Evolutionary conservation across 2,797 vertebrate genomes (phyloP).

Genomic region (Cottoperca gobio): DNA sequence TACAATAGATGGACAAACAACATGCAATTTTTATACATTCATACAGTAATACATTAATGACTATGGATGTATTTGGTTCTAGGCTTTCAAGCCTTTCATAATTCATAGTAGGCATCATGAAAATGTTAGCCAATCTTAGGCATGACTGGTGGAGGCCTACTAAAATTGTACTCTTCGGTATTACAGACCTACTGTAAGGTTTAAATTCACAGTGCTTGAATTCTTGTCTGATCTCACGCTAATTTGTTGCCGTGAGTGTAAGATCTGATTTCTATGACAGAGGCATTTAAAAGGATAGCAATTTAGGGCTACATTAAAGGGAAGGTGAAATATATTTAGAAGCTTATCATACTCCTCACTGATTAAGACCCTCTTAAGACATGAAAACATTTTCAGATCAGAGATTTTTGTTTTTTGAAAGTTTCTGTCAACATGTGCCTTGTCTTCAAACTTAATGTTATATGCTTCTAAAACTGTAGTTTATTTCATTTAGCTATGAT

Average conservation of each 20-base stretch:
- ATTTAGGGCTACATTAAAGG: conserved; percentile 62
- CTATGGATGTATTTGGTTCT: conserved; percentile 15
- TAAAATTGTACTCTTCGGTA: background rate
- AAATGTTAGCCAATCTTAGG: conserved; percentile 24
- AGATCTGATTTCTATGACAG: conserved; percentile 58
- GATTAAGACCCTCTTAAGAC: conserved; percentile 55
- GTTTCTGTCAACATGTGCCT: conserved; percentile 43
- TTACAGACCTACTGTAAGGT: conserved; percentile 36
- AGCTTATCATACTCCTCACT: conserved; percentile 52
- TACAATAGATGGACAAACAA: conserved; percentile 39
- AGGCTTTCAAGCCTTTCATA: conserved; percentile 16
- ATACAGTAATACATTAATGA: conserved; percentile 43
- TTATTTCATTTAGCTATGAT: conserved; percentile 21
- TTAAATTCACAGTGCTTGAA: conserved; percentile 47
- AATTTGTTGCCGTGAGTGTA: conserved; percentile 62
- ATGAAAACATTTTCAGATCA: conserved; percentile 61
- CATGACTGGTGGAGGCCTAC: background rate
- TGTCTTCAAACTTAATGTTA: conserved; percentile 34
- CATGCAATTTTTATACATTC: conserved; percentile 19
- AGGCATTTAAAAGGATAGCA: conserved; percentile 49
- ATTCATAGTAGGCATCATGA: conserved; percentile 16
- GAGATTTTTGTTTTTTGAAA: conserved; percentile 18
- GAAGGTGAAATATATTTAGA: conserved; percentile 51
- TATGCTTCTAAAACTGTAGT: conserved; percentile 27
- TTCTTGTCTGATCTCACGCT: conserved; percentile 54